Percentiles rank a stretch among this genome's conserved stretches.
These are phyloP conservation scores for Serranus cabrilla DNA, from an alignment of 2,797 vertebrate genomes.

Conservation along the genomic window DNA sequence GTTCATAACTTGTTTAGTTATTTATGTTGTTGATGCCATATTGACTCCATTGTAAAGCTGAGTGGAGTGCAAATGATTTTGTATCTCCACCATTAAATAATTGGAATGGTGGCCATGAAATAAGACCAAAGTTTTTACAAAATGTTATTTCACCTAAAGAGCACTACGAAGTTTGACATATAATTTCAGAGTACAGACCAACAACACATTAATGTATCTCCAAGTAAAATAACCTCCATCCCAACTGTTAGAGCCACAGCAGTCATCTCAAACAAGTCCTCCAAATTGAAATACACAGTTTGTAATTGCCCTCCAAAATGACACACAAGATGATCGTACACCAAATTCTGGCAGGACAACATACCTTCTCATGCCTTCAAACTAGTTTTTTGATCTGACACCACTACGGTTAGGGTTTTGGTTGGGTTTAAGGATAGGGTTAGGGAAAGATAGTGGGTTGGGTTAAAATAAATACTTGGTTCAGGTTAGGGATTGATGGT, in stretches of 20 bases:
- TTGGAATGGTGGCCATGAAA: background rate
- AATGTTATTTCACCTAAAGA: background rate
- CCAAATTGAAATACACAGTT: background rate
- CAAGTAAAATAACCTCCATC: background rate
- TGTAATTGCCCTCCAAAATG: background rate
- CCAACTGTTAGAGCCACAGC: background rate
- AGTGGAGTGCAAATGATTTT: background rate
- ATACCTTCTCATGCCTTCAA: background rate
- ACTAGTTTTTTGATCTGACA: background rate
- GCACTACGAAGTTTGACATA: background rate
- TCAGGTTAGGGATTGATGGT: background rate
- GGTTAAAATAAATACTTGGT: background rate
- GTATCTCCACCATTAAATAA: background rate
- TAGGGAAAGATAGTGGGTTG: background rate
- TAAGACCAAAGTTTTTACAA: background rate
- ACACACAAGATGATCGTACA: background rate
- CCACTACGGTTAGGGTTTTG: slow-evolving; percentile 5
- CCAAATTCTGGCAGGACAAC: background rate
- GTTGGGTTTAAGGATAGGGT: background rate
- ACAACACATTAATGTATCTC: background rate
- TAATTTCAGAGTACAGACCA: background rate
- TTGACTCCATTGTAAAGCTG: background rate
- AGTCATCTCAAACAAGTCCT: background rate
- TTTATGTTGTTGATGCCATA: background rate
- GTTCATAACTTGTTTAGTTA: background rate